A percentile compares a stretch with the other conserved stretches of the same genome.
phyloP scores from a whole-genome alignment of 2,113 vertebrate genomes.

The Brevimyrus niger region DNA sequence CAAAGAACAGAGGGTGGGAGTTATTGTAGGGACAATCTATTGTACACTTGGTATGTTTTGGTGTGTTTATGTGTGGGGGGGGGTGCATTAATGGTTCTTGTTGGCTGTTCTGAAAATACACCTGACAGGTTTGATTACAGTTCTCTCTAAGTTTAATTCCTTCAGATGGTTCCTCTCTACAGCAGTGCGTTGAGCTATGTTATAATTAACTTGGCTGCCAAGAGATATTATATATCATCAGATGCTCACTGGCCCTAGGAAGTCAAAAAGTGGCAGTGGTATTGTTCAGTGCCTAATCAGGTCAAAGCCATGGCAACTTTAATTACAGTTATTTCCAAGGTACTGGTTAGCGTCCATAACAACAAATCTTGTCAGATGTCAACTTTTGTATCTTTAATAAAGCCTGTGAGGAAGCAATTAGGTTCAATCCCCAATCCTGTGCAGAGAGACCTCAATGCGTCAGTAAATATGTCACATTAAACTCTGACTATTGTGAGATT shows the following conservation, averaged over 20 bases:
- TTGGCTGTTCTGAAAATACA: slow-evolving; percentile 63
- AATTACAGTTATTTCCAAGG: slow-evolving; percentile 76
- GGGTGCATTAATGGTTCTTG: slow-evolving; percentile 42
- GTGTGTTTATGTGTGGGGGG: no score
- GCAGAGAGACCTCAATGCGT: slow-evolving; percentile 13
- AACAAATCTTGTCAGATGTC: slow-evolving; percentile 60
- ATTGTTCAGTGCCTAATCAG: slow-evolving; percentile 77
- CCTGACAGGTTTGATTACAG: slow-evolving; percentile 76
- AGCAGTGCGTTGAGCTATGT: slow-evolving; percentile 66
- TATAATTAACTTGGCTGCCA: slow-evolving; percentile 91
- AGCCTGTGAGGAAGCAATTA: slow-evolving; percentile 34
- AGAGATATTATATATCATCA: slow-evolving; percentile 78
- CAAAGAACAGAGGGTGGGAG: neutral
- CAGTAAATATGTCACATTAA: slow-evolving; percentile 22
- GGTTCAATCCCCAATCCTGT: slow-evolving; percentile 13
- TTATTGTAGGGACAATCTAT: neutral
- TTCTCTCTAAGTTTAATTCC: slow-evolving; percentile 51
- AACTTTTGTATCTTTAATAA: slow-evolving; percentile 44
- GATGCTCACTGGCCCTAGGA: slow-evolving; percentile 63
- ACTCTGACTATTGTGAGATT: slow-evolving; percentile 9
- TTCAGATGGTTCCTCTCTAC: slow-evolving; percentile 60
- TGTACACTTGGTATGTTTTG: slow-evolving; percentile 7
- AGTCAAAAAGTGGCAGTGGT: slow-evolving; percentile 61
- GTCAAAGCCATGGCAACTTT: slow-evolving; percentile 70
- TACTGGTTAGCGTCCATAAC: slow-evolving; percentile 54